Evolutionary conservation across 2,797 vertebrate genomes (phyloP).

Genomic region (Spondyliosoma cantharus): DNA sequence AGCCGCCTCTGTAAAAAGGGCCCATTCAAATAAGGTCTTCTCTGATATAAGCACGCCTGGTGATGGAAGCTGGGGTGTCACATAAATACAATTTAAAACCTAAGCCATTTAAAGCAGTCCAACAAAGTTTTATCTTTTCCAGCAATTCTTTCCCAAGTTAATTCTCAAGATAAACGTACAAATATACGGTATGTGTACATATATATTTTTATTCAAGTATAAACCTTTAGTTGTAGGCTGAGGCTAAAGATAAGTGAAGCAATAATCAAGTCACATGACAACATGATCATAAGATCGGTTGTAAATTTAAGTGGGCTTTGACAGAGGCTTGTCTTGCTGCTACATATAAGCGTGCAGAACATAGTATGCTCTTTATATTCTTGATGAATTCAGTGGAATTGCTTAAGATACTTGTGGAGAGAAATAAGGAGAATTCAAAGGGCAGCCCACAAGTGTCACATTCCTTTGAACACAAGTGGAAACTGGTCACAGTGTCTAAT

Average conservation of each 20-base stretch:
- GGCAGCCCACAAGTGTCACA: slow-evolving; percentile 82
- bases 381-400: slow-evolving; percentile 68
- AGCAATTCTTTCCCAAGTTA: slow-evolving; percentile 41
- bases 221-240: slow-evolving; percentile 15
- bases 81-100: slow-evolving; percentile 76
- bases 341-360: slow-evolving; percentile 57
- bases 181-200: slow-evolving; percentile 1
- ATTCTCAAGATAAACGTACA: slow-evolving; percentile 48
- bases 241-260: not conserved
- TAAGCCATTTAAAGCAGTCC: slow-evolving; percentile 60
- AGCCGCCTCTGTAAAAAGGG: slow-evolving; percentile 76
- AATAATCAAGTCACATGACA: slow-evolving; percentile 54
- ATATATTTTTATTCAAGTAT: slow-evolving; percentile 18
- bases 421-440: slow-evolving; percentile 76
- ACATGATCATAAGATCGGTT: slow-evolving; percentile 50
- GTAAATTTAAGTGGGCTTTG: slow-evolving; percentile 66
- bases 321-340: slow-evolving; percentile 54
- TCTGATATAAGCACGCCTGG: slow-evolving; percentile 74
- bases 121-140: slow-evolving; percentile 67
- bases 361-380: slow-evolving; percentile 76
- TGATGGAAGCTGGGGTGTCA: slow-evolving; percentile 72
- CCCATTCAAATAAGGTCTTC: slow-evolving; percentile 81
- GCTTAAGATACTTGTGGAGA: slow-evolving; percentile 68
- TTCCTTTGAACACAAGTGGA: slow-evolving; percentile 80
- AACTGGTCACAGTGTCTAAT: slow-evolving; percentile 82